A percentile compares a stretch with the other conserved stretches of the same genome.
These are phyloP conservation scores for Matsumyia berberina DNA, from an alignment of 2,888 invertebrate genomes.

Conservation along the genomic window DNA sequence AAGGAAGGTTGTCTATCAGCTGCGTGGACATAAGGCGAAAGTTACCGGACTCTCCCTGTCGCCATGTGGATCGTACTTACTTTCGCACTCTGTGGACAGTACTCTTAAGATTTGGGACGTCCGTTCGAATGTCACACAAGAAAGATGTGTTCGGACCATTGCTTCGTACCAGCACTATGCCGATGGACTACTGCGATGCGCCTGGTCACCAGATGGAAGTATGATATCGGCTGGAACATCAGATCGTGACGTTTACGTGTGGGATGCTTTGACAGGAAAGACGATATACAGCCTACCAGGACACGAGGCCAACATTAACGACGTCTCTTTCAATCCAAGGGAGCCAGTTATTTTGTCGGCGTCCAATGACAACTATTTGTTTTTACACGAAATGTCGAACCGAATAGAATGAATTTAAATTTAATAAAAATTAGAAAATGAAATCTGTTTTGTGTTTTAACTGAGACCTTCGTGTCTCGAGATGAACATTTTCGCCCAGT, in stretches of 20 bases:
- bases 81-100: slow-evolving; percentile 99
- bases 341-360: slow-evolving; percentile 97
- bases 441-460: too few species aligned
- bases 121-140: slow-evolving; percentile 95
- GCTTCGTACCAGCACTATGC: slow-evolving; percentile 98
- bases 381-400: slow-evolving; percentile 88
- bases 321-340: slow-evolving; percentile 95
- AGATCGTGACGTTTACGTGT: not conserved
- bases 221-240: slow-evolving; percentile 84
- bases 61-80: slow-evolving; percentile 90
- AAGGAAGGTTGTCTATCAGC: slow-evolving; percentile 91
- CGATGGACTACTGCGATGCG: slow-evolving; percentile 95
- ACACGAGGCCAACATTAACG: slow-evolving; percentile 83
- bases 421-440: too few species aligned
- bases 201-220: slow-evolving; percentile 89
- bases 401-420: too few species aligned
- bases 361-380: slow-evolving; percentile 97
- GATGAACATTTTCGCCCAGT: too few species aligned
- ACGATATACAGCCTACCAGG: not conserved
- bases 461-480: too few species aligned
- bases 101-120: slow-evolving; percentile 98
- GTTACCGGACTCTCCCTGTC: slow-evolving; percentile 91
- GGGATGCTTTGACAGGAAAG: not conserved
- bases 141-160: slow-evolving; percentile 95
- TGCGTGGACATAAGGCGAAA: slow-evolving; percentile 93